Evolutionary conservation across 2,797 vertebrate genomes (phyloP).

Genomic region (Phataginus tetradactyla): DNA sequence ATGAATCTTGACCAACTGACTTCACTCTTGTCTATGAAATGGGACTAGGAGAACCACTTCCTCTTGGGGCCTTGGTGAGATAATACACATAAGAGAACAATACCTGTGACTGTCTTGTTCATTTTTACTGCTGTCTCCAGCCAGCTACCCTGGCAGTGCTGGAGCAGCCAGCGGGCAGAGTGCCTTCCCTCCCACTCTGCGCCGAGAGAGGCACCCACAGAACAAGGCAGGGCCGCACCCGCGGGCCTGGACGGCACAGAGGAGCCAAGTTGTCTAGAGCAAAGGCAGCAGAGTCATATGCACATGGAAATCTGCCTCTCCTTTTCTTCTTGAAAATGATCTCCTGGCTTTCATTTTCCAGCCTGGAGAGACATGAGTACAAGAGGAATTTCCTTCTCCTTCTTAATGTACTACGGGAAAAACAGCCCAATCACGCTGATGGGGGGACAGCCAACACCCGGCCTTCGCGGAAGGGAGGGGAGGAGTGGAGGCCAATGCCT

Average conservation of each 20-base stretch:
- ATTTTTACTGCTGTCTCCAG: background rate
- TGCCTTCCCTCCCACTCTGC: background rate
- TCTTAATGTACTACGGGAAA: background rate
- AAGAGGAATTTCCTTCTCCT: background rate
- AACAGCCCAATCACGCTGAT: background rate
- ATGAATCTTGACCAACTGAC: background rate
- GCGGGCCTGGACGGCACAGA: background rate
- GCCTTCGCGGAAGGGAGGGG: background rate
- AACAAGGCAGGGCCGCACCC: background rate
- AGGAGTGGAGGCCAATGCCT: background rate
- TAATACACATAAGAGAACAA: rapidly evolving
- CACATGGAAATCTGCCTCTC: background rate
- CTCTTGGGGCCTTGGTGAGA: background rate
- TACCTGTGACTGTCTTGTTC: background rate
- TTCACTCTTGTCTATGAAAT: background rate
- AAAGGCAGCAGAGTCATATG: background rate
- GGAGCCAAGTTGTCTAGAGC: too few species aligned
- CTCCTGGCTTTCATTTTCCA: background rate
- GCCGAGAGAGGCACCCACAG: background rate
- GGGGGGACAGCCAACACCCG: background rate
- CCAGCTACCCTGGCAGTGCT: background rate
- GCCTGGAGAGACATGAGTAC: background rate
- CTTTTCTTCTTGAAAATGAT: background rate
- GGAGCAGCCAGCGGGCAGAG: background rate
- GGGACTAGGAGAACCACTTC: background rate